phyloP scores from a whole-genome alignment of 2,888 invertebrate genomes.

The Platycheirus rosarum region DNA sequence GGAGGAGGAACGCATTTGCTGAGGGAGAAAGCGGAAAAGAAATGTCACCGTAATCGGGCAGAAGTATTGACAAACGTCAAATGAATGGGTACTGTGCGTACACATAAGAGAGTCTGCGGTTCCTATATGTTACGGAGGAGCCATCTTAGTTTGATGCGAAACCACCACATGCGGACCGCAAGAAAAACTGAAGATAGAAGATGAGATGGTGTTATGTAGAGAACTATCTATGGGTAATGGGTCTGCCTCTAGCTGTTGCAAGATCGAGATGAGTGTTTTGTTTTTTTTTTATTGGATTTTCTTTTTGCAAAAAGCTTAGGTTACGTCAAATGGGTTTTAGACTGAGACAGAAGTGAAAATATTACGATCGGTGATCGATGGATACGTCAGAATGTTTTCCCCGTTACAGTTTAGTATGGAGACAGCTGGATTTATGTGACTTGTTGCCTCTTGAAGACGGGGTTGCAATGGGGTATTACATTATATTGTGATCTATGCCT shows the following conservation, averaged over 20 bases:
- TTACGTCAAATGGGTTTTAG: conserved; percentile 65
- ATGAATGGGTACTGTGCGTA: conserved; percentile 32
- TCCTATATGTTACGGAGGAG: conserved; percentile 23
- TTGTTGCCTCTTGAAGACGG: conserved; percentile 22
- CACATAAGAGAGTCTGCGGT: conserved; percentile 62
- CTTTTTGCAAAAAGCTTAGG: conserved; percentile 46
- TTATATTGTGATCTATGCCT: conserved; percentile 24
- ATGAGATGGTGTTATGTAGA: conserved; percentile 56
- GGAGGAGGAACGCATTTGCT: conserved; percentile 23
- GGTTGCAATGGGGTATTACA: conserved; percentile 26
- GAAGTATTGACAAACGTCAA: conserved; percentile 69
- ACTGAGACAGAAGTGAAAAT: conserved; percentile 64
- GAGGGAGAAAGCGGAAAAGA: conserved; percentile 72
- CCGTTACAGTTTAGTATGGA: conserved; percentile 35
- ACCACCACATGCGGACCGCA: conserved; percentile 47
- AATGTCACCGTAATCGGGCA: conserved; percentile 66
- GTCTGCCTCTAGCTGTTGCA: conserved; percentile 51
- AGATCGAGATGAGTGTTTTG: conserved; percentile 43
- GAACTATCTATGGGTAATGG: conserved; percentile 59
- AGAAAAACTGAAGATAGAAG: conserved; percentile 55
- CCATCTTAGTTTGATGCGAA: conserved; percentile 27
- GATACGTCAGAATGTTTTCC: conserved; percentile 58
- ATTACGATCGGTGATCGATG: conserved; percentile 66
- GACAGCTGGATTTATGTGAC: conserved; percentile 55
- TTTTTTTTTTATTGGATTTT: conserved; percentile 10